A percentile compares a stretch with the other conserved stretches of the same genome.
Evolutionary conservation across 2,888 invertebrate species (phyloP).

Genomic region (Drosophila paucipuncta): DNA sequence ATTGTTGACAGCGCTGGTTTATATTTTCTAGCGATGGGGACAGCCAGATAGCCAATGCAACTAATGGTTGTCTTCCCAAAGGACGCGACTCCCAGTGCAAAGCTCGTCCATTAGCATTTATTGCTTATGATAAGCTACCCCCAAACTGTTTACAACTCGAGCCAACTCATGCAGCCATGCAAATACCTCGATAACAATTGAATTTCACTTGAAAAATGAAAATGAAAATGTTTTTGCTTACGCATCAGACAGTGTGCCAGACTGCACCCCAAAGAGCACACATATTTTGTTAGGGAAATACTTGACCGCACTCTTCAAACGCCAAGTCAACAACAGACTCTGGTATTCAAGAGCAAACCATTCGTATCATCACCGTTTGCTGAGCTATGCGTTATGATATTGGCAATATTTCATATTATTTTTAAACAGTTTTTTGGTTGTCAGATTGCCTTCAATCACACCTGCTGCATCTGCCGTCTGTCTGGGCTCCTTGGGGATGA

Average conservation of each 20-base stretch:
- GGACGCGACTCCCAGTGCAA: conserved; percentile 35
- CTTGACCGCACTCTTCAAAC: conserved; percentile 71
- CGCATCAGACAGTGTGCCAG: conserved; percentile 37
- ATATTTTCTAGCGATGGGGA: conserved; percentile 4
- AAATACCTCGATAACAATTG: conserved; percentile 55
- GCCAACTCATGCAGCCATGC: conserved; percentile 24
- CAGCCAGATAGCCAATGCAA: conserved; percentile 38
- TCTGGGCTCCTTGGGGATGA: conserved; percentile 1
- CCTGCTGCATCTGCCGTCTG: conserved; percentile 47
- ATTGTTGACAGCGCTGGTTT: conserved; percentile 45
- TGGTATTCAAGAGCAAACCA: conserved; percentile 6
- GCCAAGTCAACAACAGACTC: conserved; percentile 54
- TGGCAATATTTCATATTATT: conserved; percentile 47
- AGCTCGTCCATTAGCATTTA: conserved; percentile 74
- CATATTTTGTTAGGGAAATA: conserved; percentile 56
- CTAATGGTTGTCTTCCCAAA: conserved; percentile 47
- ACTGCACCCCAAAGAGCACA: conserved; percentile 2
- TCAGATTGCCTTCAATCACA: conserved; percentile 61
- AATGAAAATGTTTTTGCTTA: conserved; percentile 59
- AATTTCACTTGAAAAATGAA: conserved; percentile 45
- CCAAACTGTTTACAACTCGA: conserved; percentile 16
- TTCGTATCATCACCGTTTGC: conserved; percentile 58
- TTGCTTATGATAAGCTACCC: conserved; percentile 68
- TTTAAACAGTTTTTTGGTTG: conserved; percentile 8
- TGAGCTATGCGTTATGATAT: conserved; percentile 52